Base-by-base conservation (phyloP, 2,888 invertebrate genomes). In the Leptinotarsa haldemani region DNA sequence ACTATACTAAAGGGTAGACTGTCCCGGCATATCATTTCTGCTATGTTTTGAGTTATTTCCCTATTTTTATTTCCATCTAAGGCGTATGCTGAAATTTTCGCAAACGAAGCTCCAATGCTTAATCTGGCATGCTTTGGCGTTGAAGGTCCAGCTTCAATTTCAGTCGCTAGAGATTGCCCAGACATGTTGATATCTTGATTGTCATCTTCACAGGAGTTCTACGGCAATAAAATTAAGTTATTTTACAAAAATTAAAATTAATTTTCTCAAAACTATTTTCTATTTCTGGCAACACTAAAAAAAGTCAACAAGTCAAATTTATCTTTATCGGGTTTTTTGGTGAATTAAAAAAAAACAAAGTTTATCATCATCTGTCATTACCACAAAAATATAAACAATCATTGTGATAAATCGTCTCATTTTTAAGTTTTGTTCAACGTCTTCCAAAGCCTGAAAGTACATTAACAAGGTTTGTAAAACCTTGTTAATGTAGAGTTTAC, bases 21-120 rank as follows among this genome's bases (percentile, higher is more conserved):
- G 40, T 58, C 61, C 46, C 69, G 69, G 20, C 47, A 61, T 69
- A 69, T 69, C 69, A 69, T 46, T 69, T 69, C 63, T 61, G 69
- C 69, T 4, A 69, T 69, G 22, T 4, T 47, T 5, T 69, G 15
- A 3, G 63, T 69, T 18, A 69, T 61, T 47, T 69, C 18, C 15
- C 47, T 61, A 20, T 40, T 69, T 61, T 69, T 61, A 68, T 53
- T 16, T 4, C 65, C 65, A 65, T 65, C 46, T 65, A 13, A 16
- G 13, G 65, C 65, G 4, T 65, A 65, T 30, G 65, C 40, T 1
- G 16, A 65, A n/a, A 65, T 40, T 30, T 40, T 65, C 13, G 65
- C 4, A 65, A 40, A 65, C 12, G 65, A 4, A 16, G 46, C 65
- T 65, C 65, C 65, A 40, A 65, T 65, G 30, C 20, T 40, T 65